Percentiles rank a stretch among this genome's conserved stretches.
Conservation (phyloP, 2,888 invertebrate species). For the Cistogaster globosa region DNA sequence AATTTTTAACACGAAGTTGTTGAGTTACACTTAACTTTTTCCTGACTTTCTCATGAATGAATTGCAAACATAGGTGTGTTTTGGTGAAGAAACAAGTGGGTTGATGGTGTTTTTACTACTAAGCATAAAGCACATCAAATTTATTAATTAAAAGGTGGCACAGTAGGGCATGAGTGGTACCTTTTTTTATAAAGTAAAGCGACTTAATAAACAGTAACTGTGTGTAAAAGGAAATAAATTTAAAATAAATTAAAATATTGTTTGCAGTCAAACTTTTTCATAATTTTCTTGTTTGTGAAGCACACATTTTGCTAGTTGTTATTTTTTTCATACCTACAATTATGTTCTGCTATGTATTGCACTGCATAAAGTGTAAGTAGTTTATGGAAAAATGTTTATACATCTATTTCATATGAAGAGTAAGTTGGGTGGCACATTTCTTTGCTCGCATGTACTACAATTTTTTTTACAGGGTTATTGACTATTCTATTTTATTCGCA, state of each 20-base stretch:
- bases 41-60: slow-evolving; percentile 58
- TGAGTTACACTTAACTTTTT: slow-evolving; percentile 35
- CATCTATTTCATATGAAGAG: slow-evolving; percentile 16
- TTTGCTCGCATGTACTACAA: not conserved
- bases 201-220: slow-evolving; percentile 45
- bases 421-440: slow-evolving; percentile 35
- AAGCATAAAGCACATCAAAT: not conserved
- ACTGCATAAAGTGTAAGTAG: not conserved
- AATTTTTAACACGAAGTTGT: slow-evolving; percentile 63
- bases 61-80: slow-evolving; percentile 66
- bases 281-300: too few species aligned
- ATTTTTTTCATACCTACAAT: not conserved
- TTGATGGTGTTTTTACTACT: too few species aligned
- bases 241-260: too few species aligned
- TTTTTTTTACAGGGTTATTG: too few species aligned
- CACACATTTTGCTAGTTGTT: too few species aligned
- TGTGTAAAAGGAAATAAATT: too few species aligned
- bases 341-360: not conserved
- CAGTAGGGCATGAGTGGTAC: not conserved
- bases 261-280: too few species aligned
- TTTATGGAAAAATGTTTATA: not conserved
- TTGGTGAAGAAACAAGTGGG: slow-evolving; percentile 50
- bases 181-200: slow-evolving; percentile 32
- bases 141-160: not conserved
- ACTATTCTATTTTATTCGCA: too few species aligned